phyloP scores from a whole-genome alignment of 2,888 invertebrate species.

The Acrobasis suavella region DNA sequence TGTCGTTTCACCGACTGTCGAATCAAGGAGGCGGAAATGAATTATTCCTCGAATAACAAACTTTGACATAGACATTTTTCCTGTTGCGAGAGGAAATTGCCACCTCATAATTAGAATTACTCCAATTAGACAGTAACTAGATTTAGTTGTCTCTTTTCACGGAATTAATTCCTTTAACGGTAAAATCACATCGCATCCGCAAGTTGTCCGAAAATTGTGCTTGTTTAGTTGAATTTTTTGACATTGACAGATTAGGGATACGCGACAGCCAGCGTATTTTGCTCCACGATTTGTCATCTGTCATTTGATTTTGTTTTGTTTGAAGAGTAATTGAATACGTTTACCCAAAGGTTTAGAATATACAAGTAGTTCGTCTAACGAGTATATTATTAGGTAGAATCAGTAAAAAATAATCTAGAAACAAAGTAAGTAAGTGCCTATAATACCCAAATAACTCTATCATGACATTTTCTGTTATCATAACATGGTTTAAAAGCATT shows the following conservation, averaged over 20 bases:
- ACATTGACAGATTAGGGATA: constrained; percentile 54
- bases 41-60: constrained; percentile 21
- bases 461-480: neutral
- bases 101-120: neutral
- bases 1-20: constrained; percentile 24
- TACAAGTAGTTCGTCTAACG: no score
- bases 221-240: constrained; percentile 38
- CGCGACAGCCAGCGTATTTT: constrained; percentile 26
- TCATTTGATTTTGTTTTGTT: constrained; percentile 23
- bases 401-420: no score
- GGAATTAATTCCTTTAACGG: constrained; percentile 11
- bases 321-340: neutral
- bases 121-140: neutral
- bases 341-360: no score
- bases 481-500: neutral
- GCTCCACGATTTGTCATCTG: constrained; percentile 27
- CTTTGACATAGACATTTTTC: constrained; percentile 21
- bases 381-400: no score
- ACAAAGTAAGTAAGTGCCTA: no score
- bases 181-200: neutral
- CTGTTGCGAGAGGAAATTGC: neutral
- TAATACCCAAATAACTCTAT: no score
- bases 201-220: neutral
- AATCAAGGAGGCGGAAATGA: neutral
- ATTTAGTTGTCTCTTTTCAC: constrained; percentile 28